phyloP scores from a whole-genome alignment of 2,113 vertebrate genomes.

The Trogon melanurus region DNA sequence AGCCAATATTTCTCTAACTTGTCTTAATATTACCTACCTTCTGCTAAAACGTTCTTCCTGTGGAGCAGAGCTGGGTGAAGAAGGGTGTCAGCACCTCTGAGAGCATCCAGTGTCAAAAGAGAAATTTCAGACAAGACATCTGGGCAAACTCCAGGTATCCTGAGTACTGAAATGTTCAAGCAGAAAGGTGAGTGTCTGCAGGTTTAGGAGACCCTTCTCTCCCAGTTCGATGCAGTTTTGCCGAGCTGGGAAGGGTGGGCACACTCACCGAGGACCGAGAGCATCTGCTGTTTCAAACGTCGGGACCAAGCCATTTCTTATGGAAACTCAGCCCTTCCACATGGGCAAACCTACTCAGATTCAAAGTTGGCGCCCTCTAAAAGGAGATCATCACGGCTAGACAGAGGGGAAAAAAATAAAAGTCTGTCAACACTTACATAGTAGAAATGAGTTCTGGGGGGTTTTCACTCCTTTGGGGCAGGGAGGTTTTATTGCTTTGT shows the following conservation, averaged over 20 bases:
- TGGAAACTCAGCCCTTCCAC: background rate
- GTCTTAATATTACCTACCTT: accelerated
- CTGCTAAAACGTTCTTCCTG: background rate
- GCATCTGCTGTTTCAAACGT: too few species aligned
- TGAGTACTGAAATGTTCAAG: background rate
- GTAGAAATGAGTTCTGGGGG: background rate
- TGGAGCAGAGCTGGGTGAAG: background rate
- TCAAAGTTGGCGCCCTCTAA: background rate
- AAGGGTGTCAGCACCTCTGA: background rate
- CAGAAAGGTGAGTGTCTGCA: background rate
- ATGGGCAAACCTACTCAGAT: background rate
- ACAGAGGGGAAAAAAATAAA: too few species aligned
- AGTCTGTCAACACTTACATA: background rate
- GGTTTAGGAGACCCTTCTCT: background rate
- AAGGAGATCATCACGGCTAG: background rate
- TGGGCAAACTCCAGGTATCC: background rate
- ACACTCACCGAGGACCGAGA: background rate
- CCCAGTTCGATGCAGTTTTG: background rate
- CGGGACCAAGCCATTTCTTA: background rate
- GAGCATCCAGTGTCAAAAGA: background rate
- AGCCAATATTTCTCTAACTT: background rate
- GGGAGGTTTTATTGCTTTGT: background rate
- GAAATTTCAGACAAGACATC: background rate
- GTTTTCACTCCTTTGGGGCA: background rate
- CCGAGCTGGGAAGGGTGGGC: background rate